Conservation (phyloP, 2,888 invertebrate species). For the Drosophila stalkeri region DNA sequence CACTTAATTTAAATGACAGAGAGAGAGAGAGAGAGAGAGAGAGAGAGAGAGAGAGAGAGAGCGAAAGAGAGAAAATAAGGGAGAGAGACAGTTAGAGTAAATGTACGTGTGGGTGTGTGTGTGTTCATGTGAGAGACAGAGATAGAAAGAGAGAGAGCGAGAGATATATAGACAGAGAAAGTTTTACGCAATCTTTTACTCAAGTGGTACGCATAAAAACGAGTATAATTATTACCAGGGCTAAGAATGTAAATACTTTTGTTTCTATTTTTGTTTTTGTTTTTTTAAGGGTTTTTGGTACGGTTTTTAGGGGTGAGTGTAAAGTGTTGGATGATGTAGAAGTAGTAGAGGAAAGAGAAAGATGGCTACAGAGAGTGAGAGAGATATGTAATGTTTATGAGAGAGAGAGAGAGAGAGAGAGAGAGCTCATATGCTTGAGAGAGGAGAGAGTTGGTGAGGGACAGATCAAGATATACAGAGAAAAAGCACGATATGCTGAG, state of each 20-base stretch:
- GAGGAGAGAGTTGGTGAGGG: neutral
- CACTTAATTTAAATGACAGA: conserved; percentile 40
- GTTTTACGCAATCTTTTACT: conserved; percentile 53
- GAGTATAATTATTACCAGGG: conserved; percentile 57
- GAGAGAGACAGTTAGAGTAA: conserved; percentile 25
- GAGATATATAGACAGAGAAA: conserved; percentile 42
- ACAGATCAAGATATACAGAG: neutral
- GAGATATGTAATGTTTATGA: neutral
- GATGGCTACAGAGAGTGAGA: conserved; percentile 20
- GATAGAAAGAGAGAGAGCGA: conserved; percentile 35
- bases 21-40: conserved; percentile 21
- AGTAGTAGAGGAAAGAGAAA: conserved; percentile 29
- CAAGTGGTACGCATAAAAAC: conserved; percentile 60
- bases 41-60: neutral
- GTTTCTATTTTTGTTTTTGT: neutral
- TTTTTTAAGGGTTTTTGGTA: conserved; percentile 14
- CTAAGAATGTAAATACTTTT: conserved; percentile 19
- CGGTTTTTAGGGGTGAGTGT: conserved; percentile 29
- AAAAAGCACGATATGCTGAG: neutral
- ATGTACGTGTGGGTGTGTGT: neutral
- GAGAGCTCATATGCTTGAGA: neutral
- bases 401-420: neutral
- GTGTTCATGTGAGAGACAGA: neutral
- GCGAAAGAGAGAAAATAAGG: conserved; percentile 4
- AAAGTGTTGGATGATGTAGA: conserved; percentile 37